Base-by-base conservation (phyloP, 2,888 invertebrate species). In the Volucella inanis region DNA sequence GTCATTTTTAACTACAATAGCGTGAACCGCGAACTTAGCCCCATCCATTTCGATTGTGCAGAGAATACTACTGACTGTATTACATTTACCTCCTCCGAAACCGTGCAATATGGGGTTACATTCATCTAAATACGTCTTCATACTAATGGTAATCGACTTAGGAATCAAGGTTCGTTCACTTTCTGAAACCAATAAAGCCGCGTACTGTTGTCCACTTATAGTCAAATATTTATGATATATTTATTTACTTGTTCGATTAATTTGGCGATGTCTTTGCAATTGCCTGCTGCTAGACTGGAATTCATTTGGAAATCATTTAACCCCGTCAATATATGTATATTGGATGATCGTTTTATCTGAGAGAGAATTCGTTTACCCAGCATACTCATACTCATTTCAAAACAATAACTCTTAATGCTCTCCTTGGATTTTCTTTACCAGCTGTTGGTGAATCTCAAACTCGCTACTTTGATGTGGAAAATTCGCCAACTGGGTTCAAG, bases 11-110 rank as follows among this genome's bases (percentile, higher is more conserved):
- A 74, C 47, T 1, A 74, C 49, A 1, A 47, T 0, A 1, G 14
- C 55, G 0, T 14, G 8, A 6, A 64, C 15, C 8, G 6, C 18
- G 38, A 74, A 74, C 0, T 1, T 10, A 2, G 74, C 22, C 0
- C 31, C 55, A 1, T 74, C 64, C 0, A 74, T 55, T 1, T 11
- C 10, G 4, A 74, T 49, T 8, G 38, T 62, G 9, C 74, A 74
- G 1, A 15, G 0, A 15, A 74, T 9, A 6, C 39, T 38, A 9
- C 38, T 57, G 1, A 4, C 15, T 1, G 14, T 38, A 8, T 57
- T 11, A 8, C 72, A 72, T 0, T 1, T 45, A 6, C 72, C 72
- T 12, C 62, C 72, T 0, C 72, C 72, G 22, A 72, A 72, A 0
- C 72, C 61, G 12, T 72, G 72, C 31, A 72, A 54, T 10, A 22